Percentiles rank a stretch among this genome's conserved stretches.
Evolutionary conservation across 2,888 invertebrate genomes (phyloP).

Genomic region (Yponomeuta cagnagella): DNA sequence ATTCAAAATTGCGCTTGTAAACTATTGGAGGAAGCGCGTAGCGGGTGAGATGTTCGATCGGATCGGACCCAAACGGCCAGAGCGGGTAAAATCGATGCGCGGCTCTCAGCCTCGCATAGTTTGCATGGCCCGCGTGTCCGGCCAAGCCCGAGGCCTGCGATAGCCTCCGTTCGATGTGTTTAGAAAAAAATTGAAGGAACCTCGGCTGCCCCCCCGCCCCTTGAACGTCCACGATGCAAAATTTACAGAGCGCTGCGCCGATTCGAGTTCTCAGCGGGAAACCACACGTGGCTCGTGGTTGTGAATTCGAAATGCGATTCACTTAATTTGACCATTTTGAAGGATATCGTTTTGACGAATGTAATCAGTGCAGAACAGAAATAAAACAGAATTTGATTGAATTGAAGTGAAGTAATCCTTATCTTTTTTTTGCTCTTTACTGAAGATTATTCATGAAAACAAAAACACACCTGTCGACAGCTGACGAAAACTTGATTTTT

Average conservation of each 20-base stretch:
- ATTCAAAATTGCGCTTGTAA: conserved; percentile 1
- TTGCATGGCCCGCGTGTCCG: conserved; percentile 61
- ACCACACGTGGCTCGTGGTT: too few species aligned
- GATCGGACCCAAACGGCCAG: neutral
- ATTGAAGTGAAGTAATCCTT: too few species aligned
- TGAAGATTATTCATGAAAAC: too few species aligned
- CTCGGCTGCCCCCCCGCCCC: conserved; percentile 34
- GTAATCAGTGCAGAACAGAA: too few species aligned
- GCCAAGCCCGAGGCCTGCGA: neutral
- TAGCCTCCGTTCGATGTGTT: conserved; percentile 31
- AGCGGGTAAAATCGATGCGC: conserved; percentile 54
- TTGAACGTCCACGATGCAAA: conserved; percentile 53
- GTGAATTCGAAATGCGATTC: too few species aligned
- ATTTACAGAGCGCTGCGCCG: conserved; percentile 53
- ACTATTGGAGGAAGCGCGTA: neutral
- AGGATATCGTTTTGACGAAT: too few species aligned
- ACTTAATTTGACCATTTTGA: too few species aligned
- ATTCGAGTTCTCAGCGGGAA: neutral
- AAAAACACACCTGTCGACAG: too few species aligned
- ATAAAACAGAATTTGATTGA: too few species aligned
- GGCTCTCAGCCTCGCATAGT: conserved; percentile 64
- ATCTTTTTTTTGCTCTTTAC: too few species aligned
- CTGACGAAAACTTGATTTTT: too few species aligned
- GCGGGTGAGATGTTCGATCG: neutral
- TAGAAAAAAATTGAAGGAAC: conserved; percentile 45